Base-by-base conservation (phyloP, 2,888 invertebrate genomes). In the Anthophora plumipes region DNA sequence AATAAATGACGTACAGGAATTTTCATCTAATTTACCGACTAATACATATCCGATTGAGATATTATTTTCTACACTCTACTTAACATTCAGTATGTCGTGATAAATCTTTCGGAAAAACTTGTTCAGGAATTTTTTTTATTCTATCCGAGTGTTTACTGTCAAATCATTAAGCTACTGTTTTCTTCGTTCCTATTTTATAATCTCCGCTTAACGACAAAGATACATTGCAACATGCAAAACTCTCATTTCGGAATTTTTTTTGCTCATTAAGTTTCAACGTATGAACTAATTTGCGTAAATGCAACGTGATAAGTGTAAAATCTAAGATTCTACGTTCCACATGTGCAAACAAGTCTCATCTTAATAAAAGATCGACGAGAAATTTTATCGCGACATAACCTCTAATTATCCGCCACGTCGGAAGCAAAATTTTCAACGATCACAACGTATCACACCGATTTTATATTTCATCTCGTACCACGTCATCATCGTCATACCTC, bases 31-130 rank as follows among this genome's bases (percentile, higher is more conserved):
- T 14, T 20, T 20, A 20, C 14, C 20, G 20, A 12, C 20, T 37
- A 1, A 3, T 39, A 39, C n/a, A n/a, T 20, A 17, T 37, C 11
- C 17, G 43, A 25, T 61, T 17, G 61, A 46, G 17, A 17, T 11
- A 46, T 61, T 43, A 61, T 46, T 61, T 61, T 61, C 61, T 39
- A 8, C 59, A 59, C 39, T 59, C 59, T 59, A 20, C 20, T 59
- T 59, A 39, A 59, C 39, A 39, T 59, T 12, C 8, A 39, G 20
- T 14, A 14, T 59, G 59, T 59, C 12, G 59, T 20, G 39, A 39
- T 14, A 8, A 37, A 57, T 39, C 59, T 59, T 59, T 59, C 37
- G 20, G 12, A 37, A 39, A 39, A 20, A 39, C 39, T 39, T 3
- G 59, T 39, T 20, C 39, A 14, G 31, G 12, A 59, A 59, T 59